Conservation (phyloP, 2,888 invertebrate genomes). For the Nyleta sp. region DNA sequence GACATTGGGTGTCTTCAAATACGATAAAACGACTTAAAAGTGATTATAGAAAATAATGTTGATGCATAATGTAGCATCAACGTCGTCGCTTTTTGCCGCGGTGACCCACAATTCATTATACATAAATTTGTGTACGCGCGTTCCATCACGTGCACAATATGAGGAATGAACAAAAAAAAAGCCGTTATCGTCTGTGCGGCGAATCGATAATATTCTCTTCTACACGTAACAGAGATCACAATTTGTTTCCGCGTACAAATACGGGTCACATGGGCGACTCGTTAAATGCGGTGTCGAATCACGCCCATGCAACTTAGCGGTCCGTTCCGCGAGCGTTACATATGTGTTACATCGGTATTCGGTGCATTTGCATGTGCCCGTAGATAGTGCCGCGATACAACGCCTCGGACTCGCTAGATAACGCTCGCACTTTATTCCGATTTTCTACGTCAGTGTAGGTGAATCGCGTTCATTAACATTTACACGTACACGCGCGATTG, state of each 20-base stretch:
- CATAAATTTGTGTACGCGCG: slow-evolving; percentile 4
- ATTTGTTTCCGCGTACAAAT: slow-evolving; percentile 62
- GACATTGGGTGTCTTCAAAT: no score
- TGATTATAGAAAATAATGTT: no score
- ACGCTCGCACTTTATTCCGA: no score
- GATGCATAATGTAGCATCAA: no score
- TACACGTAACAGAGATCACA: slow-evolving; percentile 56
- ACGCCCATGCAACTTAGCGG: slow-evolving; percentile 67
- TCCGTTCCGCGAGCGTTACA: slow-evolving; percentile 38
- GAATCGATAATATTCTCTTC: slow-evolving; percentile 45
- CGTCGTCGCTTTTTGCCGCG: no score
- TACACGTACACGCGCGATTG: no score
- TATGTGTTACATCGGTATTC: slow-evolving; percentile 48
- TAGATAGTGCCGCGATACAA: slow-evolving; percentile 68
- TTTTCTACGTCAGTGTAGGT: no score
- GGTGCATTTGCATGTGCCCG: slow-evolving; percentile 64
- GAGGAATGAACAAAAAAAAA: slow-evolving; percentile 38
- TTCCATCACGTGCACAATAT: slow-evolving; percentile 38
- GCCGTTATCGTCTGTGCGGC: slow-evolving; percentile 41
- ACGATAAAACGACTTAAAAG: no score
- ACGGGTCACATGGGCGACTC: slow-evolving; percentile 70
- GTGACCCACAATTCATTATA: no score
- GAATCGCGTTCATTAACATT: no score
- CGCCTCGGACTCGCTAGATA: slow-evolving; percentile 62
- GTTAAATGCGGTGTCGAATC: slow-evolving; percentile 71